Evolutionary conservation across 2,888 invertebrate species (phyloP).

Genomic region (Hyalella azteca): DNA sequence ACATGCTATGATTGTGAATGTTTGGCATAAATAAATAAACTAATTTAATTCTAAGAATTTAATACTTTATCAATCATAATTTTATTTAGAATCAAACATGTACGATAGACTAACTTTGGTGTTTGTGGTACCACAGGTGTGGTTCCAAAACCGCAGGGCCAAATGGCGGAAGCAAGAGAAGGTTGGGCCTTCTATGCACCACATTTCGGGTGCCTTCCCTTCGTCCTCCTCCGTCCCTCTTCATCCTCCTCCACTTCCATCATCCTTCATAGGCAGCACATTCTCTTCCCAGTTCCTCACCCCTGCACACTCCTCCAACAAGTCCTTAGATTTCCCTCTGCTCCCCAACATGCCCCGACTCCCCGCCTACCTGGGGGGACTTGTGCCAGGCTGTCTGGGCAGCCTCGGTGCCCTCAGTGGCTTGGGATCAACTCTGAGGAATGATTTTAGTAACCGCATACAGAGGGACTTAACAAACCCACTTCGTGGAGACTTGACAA

Average conservation of each 20-base stretch:
- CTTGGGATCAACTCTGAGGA: not conserved
- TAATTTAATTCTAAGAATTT: too few relatives aligned
- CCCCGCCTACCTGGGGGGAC: constrained; percentile 46
- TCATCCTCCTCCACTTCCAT: constrained; percentile 55
- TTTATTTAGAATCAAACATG: too few relatives aligned
- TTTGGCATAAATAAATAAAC: too few relatives aligned
- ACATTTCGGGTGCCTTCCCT: constrained; percentile 58
- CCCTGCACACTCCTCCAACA: not conserved
- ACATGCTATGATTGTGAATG: too few relatives aligned
- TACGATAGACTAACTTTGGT: too few relatives aligned
- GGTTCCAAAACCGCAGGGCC: constrained; percentile 59
- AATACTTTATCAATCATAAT: too few relatives aligned
- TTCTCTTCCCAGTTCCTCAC: constrained; percentile 42
- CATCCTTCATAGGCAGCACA: constrained; percentile 50
- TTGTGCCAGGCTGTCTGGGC: constrained; percentile 47
- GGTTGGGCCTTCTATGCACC: constrained; percentile 58
- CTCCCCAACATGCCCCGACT: constrained; percentile 49
- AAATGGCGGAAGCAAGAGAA: constrained; percentile 60
- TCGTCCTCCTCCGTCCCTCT: constrained; percentile 52
- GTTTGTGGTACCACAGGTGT: too few relatives aligned
- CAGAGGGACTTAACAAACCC: not conserved
- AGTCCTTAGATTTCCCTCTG: constrained; percentile 36
- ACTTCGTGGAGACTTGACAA: not conserved
- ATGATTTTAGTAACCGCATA: not conserved
- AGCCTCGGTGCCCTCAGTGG: constrained; percentile 39